These are phyloP conservation scores for Papilio polytes DNA, from an alignment of 1,140 invertebrate genomes.

Conservation along the genomic window DNA sequence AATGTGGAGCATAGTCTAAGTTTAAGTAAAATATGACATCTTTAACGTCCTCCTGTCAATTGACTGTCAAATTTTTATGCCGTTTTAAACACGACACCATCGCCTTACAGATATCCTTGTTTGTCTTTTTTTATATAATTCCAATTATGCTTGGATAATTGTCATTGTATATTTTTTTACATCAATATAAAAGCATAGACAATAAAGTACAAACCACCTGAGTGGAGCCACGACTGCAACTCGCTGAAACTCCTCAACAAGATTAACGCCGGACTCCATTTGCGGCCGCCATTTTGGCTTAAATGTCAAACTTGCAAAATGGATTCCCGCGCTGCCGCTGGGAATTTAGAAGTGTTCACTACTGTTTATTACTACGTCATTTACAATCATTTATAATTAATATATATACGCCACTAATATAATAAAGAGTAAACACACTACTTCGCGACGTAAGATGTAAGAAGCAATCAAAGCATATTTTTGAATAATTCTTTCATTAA, in stretches of 20 bases:
- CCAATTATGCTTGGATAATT: too few relatives aligned
- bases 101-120: too few relatives aligned
- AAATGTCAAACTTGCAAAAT: slow-evolving; percentile 74
- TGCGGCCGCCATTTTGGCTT: slow-evolving; percentile 59
- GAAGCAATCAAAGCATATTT: too few relatives aligned
- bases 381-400: neutral
- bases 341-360: slow-evolving; percentile 47
- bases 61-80: too few relatives aligned
- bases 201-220: slow-evolving; percentile 28
- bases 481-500: too few relatives aligned
- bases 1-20: too few relatives aligned
- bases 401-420: neutral
- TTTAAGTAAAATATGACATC: too few relatives aligned
- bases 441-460: too few relatives aligned
- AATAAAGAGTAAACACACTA: neutral
- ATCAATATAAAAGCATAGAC: neutral
- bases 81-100: too few relatives aligned
- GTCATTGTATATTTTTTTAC: too few relatives aligned
- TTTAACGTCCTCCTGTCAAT: too few relatives aligned
- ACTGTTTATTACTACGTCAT: neutral
- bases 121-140: too few relatives aligned
- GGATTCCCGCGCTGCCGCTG: slow-evolving; percentile 56
- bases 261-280: slow-evolving; percentile 60
- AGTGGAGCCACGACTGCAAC: slow-evolving; percentile 43
- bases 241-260: slow-evolving; percentile 54